phyloP scores from a whole-genome alignment of 2,888 invertebrate genomes.

The Alentia gelatinosa region DNA sequence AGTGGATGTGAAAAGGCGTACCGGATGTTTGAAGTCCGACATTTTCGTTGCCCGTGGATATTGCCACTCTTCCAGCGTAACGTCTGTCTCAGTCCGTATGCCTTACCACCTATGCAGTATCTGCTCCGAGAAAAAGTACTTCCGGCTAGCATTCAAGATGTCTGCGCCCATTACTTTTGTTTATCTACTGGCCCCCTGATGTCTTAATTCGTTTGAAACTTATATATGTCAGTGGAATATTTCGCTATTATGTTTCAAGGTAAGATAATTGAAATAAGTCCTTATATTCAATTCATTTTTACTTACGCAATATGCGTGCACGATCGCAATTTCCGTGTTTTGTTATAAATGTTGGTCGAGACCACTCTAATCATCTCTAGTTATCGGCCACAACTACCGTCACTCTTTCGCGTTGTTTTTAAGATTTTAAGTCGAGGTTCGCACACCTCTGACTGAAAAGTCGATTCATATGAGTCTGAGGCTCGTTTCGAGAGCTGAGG shows the following conservation, averaged over 20 bases:
- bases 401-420: no score
- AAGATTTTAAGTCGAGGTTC: no score
- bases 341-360: no score
- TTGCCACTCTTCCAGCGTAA: background rate
- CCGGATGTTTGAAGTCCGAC: background rate
- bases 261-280: no score
- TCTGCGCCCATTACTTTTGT: background rate
- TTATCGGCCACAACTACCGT: no score
- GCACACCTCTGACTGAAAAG: no score
- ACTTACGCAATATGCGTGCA: no score
- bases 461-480: no score
- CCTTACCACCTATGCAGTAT: background rate
- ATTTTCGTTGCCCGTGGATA: background rate
- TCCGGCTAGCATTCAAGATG: constrained; percentile 19
- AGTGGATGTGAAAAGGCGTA: background rate
- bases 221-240: background rate
- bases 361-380: no score
- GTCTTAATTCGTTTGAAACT: background rate
- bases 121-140: background rate
- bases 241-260: background rate
- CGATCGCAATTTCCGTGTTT: no score
- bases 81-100: background rate
- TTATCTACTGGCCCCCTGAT: background rate
- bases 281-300: no score
- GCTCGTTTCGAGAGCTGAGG: no score